These are phyloP conservation scores for Drosophila chauvacae DNA, from an alignment of 1,140 invertebrate genomes.

Conservation along the genomic window DNA sequence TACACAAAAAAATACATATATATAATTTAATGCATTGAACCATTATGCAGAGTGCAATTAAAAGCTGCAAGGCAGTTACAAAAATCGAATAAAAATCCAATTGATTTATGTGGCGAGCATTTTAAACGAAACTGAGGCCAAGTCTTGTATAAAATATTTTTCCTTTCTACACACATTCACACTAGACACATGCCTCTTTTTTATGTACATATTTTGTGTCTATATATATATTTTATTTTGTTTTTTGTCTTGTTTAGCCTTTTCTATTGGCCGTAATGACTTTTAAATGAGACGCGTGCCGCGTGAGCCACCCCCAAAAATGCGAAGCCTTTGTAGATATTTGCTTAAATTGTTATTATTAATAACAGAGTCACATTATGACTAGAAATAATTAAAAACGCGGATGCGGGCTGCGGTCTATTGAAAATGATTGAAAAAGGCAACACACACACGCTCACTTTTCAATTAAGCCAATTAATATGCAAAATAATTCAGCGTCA, in stretches of 20 bases:
- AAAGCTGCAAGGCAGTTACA: slow-evolving; percentile 31
- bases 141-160: slow-evolving; percentile 7
- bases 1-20: not conserved
- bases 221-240: slow-evolving; percentile 10
- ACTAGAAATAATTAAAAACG: slow-evolving; percentile 66
- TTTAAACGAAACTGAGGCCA: slow-evolving; percentile 16
- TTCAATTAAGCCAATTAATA: slow-evolving; percentile 52
- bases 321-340: not conserved
- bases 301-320: slow-evolving; percentile 6
- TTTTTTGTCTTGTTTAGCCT: not conserved
- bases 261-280: slow-evolving; percentile 68
- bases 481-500: slow-evolving; percentile 43
- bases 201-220: not conserved
- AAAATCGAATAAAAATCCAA: slow-evolving; percentile 69
- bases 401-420: slow-evolving; percentile 40
- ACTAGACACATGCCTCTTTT: not conserved
- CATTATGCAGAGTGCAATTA: slow-evolving; percentile 63
- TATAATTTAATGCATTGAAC: slow-evolving; percentile 11
- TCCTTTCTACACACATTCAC: not conserved
- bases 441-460: slow-evolving; percentile 27
- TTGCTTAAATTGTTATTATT: slow-evolving; percentile 62
- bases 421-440: slow-evolving; percentile 59
- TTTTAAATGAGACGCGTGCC: slow-evolving; percentile 76
- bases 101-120: slow-evolving; percentile 65
- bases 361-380: slow-evolving; percentile 55